phyloP scores from a whole-genome alignment of 2,113 vertebrate genomes.

The Psilopsiagon aurifrons region DNA sequence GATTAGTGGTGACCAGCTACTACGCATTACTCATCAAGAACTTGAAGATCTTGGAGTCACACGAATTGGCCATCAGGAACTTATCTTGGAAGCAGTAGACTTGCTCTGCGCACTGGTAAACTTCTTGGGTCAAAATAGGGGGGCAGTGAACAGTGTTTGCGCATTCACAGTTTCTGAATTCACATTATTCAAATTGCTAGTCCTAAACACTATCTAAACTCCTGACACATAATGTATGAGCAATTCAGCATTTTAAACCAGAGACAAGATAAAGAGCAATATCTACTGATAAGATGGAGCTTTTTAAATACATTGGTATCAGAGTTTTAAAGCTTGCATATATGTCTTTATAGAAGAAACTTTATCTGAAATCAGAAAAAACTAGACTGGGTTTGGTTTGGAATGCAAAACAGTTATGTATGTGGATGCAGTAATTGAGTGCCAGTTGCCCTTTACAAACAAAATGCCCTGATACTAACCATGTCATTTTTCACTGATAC shows the following conservation, averaged over 20 bases:
- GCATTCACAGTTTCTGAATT: background rate
- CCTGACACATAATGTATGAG: background rate
- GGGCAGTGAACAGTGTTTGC: background rate
- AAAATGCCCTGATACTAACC: conserved; percentile 25
- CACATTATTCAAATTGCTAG: background rate
- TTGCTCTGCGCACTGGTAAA: conserved; percentile 94
- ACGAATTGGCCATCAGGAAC: conserved; percentile 95
- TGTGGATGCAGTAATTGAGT: background rate
- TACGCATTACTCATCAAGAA: conserved; percentile 95
- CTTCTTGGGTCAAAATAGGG: background rate
- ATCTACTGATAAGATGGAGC: background rate
- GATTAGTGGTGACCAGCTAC: conserved; percentile 91
- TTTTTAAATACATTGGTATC: background rate
- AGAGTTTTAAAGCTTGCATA: background rate
- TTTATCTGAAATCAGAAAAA: background rate
- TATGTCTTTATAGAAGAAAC: background rate
- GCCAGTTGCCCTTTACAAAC: background rate
- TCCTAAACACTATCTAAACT: background rate
- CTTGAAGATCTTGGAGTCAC: conserved; percentile 96
- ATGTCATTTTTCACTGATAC: conserved; percentile 5
- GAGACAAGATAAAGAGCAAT: background rate
- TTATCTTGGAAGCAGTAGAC: conserved; percentile 96
- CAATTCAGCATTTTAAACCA: background rate
- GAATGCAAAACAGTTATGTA: background rate
- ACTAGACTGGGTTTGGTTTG: background rate